These are phyloP conservation scores for Petaurus breviceps DNA, from an alignment of 2,113 vertebrate species.

Conservation along the genomic window DNA sequence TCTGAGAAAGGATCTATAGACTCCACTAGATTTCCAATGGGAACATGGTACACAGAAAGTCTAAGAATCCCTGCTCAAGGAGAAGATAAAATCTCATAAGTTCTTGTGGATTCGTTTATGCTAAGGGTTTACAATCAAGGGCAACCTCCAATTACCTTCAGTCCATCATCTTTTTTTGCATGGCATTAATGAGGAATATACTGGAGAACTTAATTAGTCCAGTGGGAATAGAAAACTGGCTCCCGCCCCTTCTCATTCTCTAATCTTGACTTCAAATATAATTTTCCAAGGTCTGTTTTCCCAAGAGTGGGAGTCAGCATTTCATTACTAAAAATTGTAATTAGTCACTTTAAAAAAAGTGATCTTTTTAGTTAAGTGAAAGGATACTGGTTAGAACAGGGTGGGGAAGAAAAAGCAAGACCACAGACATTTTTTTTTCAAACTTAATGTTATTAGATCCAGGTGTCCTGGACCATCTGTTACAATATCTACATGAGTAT, in stretches of 20 bases:
- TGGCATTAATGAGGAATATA: slow-evolving; percentile 26
- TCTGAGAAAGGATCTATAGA: not conserved
- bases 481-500: not conserved
- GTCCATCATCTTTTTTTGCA: slow-evolving; percentile 23
- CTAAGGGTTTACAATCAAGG: slow-evolving; percentile 46
- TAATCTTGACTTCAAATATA: slow-evolving; percentile 45
- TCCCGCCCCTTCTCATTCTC: not conserved
- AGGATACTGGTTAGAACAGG: slow-evolving; percentile 37
- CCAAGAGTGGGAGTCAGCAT: slow-evolving; percentile 26
- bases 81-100: slow-evolving; percentile 43
- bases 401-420: slow-evolving; percentile 49
- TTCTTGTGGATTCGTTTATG: not conserved
- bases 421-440: not conserved
- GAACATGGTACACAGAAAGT: not conserved
- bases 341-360: slow-evolving; percentile 53
- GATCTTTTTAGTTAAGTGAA: slow-evolving; percentile 40
- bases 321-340: slow-evolving; percentile 59
- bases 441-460: slow-evolving; percentile 3
- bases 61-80: not conserved
- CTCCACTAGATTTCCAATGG: not conserved
- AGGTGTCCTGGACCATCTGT: slow-evolving; percentile 35
- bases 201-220: slow-evolving; percentile 48
- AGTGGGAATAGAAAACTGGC: not conserved
- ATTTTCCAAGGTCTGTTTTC: slow-evolving; percentile 54
- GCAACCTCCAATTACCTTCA: slow-evolving; percentile 12